These are phyloP conservation scores for Xestia sexstrigata DNA, from an alignment of 2,888 invertebrate genomes.

Conservation along the genomic window DNA sequence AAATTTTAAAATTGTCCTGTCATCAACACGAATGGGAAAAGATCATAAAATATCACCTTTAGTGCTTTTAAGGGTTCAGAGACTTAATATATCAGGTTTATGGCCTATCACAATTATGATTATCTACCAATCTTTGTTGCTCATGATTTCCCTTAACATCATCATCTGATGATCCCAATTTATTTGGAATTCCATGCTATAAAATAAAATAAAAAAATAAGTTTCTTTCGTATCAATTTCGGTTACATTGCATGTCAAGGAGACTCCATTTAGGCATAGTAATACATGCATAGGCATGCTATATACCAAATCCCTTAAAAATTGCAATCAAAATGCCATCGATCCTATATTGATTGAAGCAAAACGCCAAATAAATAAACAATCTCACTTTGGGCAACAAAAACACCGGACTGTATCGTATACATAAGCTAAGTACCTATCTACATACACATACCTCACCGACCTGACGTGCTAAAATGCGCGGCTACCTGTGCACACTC, in stretches of 20 bases:
- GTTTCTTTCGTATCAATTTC: too few relatives aligned
- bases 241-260: too few relatives aligned
- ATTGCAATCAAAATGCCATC: background rate
- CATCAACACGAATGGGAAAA: background rate
- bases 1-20: too few relatives aligned
- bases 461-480: slow-evolving; percentile 25
- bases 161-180: background rate
- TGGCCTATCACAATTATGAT: background rate
- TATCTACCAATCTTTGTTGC: background rate
- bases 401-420: background rate
- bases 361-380: background rate
- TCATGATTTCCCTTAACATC: background rate
- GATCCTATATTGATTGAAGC: too few relatives aligned
- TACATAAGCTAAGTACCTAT: background rate
- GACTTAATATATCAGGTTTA: background rate
- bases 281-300: too few relatives aligned
- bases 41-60: background rate
- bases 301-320: background rate
- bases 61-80: background rate
- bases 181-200: background rate
- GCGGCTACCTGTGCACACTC: slow-evolving; percentile 48
- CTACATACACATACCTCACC: background rate
- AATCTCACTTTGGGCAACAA: background rate
- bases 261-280: too few relatives aligned
- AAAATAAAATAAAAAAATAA: too few relatives aligned